Conservation (phyloP, 2,888 invertebrate species). For the Laothoe populi region DNA sequence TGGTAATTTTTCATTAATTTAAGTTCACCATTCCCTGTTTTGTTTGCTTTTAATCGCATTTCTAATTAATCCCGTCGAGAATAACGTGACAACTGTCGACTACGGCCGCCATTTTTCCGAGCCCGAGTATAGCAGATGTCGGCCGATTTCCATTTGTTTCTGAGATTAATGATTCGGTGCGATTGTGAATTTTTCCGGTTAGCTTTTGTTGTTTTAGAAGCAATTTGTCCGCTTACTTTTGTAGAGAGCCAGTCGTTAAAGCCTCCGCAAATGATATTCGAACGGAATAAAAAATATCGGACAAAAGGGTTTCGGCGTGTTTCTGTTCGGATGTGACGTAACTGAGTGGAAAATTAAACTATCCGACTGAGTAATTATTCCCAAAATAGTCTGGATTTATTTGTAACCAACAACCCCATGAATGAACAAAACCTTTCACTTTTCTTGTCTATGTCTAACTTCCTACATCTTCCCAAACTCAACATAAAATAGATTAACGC, state of each 20-base stretch:
- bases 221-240: slow-evolving; percentile 84
- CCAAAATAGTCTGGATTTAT: not conserved
- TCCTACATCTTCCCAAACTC: no score
- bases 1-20: slow-evolving; percentile 86
- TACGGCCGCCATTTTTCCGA: slow-evolving; percentile 81
- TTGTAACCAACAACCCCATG: no score
- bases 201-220: slow-evolving; percentile 85
- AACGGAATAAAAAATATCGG: slow-evolving; percentile 61
- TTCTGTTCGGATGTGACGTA: slow-evolving; percentile 25
- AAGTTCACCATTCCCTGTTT: slow-evolving; percentile 85
- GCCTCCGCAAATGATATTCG: slow-evolving; percentile 78
- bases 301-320: slow-evolving; percentile 47
- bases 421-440: no score
- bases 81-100: slow-evolving; percentile 85
- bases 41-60: slow-evolving; percentile 86
- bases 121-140: slow-evolving; percentile 82
- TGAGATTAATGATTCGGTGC: slow-evolving; percentile 85
- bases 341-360: slow-evolving; percentile 16
- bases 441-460: no score
- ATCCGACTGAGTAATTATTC: not conserved
- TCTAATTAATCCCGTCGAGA: slow-evolving; percentile 85
- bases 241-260: slow-evolving; percentile 80
- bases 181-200: slow-evolving; percentile 85
- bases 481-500: no score
- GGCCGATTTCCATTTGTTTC: slow-evolving; percentile 85